Evolutionary conservation across 1,140 invertebrate genomes (phyloP).

Genomic region (Hylaeus anthracinus): DNA sequence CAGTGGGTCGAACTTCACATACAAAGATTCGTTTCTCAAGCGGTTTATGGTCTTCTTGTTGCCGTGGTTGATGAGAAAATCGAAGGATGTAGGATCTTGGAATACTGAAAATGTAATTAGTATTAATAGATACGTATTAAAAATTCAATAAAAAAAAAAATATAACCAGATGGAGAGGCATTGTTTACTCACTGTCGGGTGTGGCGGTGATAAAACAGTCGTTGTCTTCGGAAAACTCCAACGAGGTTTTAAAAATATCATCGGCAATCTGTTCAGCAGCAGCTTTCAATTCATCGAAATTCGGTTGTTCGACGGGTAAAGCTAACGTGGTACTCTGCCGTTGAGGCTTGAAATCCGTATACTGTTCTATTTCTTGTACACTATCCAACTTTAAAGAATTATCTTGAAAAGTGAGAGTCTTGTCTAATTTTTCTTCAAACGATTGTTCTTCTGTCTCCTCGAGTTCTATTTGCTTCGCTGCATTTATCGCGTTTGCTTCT

Average conservation of each 20-base stretch:
- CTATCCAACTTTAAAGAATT: constrained; percentile 1
- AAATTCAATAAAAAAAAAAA: not conserved
- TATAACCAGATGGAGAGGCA: not conserved
- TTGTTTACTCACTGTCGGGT: constrained; percentile 63
- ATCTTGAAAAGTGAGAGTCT: constrained; percentile 46
- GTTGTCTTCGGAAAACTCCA: constrained; percentile 61
- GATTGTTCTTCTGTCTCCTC: not conserved
- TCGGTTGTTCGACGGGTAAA: constrained; percentile 17
- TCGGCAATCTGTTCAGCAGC: constrained; percentile 68
- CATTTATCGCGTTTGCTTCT: not conserved
- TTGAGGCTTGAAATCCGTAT: constrained; percentile 68
- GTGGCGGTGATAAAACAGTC: constrained; percentile 68
- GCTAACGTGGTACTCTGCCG: constrained; percentile 68
- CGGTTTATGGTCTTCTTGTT: constrained; percentile 63
- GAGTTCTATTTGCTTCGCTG: not conserved
- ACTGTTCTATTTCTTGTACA: constrained; percentile 50
- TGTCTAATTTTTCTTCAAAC: constrained; percentile 23
- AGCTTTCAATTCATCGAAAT: constrained; percentile 63
- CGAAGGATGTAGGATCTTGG: constrained; percentile 73
- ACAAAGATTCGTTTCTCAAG: constrained; percentile 82
- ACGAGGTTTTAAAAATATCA: constrained; percentile 64
- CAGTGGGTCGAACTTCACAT: constrained; percentile 84
- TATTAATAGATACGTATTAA: constrained; percentile 15
- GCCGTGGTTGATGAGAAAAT: constrained; percentile 71
- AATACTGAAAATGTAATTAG: constrained; percentile 71